Conservation (phyloP, 2,888 invertebrate genomes). For the Lasius platythorax region DNA sequence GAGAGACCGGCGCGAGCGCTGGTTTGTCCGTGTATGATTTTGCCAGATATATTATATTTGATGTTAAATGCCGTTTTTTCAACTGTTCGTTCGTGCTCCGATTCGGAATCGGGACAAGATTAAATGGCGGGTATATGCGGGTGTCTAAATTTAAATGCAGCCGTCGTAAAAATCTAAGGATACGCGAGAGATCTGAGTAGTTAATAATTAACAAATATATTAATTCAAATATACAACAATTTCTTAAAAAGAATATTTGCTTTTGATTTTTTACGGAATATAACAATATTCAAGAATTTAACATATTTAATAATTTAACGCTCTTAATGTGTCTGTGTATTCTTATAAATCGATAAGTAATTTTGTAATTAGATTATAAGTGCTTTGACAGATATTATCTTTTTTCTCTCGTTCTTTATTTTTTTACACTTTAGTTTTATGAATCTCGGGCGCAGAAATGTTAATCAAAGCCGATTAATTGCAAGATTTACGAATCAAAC, state of each 20-base stretch:
- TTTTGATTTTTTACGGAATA: background rate
- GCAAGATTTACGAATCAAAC: slow-evolving; percentile 2
- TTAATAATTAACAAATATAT: background rate
- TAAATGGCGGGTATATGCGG: background rate
- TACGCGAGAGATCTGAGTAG: background rate
- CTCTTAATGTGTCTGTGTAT: background rate
- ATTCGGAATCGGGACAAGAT: background rate
- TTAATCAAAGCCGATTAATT: slow-evolving; percentile 18
- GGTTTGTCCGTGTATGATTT: slow-evolving; percentile 55
- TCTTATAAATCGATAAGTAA: background rate
- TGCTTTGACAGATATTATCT: background rate
- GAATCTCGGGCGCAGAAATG: background rate
- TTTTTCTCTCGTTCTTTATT: background rate
- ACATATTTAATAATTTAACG: background rate
- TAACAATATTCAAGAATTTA: background rate
- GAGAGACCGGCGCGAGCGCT: slow-evolving; percentile 50
- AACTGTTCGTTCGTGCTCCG: background rate
- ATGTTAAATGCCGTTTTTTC: slow-evolving; percentile 7
- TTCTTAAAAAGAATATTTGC: background rate
- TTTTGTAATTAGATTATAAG: background rate
- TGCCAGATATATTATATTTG: background rate
- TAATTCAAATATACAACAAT: background rate
- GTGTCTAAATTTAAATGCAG: background rate
- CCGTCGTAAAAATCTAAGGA: background rate
- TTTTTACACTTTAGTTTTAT: background rate